A percentile compares a stretch with the other conserved stretches of the same genome.
These are phyloP conservation scores for Dipodomys merriami DNA, from an alignment of 2,113 vertebrate species.

Conservation along the genomic window DNA sequence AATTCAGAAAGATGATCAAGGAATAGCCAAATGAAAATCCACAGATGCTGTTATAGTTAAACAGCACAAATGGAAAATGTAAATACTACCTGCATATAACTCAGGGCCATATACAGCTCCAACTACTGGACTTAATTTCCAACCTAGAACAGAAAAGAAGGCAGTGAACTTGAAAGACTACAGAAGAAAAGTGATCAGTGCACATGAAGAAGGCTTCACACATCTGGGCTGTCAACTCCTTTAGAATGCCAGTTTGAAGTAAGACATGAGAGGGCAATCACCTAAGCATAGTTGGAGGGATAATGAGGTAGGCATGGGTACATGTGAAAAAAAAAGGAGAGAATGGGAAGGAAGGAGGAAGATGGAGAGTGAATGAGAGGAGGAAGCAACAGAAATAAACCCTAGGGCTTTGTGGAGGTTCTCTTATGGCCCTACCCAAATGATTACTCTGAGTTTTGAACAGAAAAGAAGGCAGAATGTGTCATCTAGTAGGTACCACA, in stretches of 20 bases:
- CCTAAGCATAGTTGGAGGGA: neutral
- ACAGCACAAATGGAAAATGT: conserved; percentile 78
- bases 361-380: neutral
- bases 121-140: conserved; percentile 98
- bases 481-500: neutral
- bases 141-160: conserved; percentile 90
- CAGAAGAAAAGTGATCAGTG: neutral
- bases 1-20: conserved; percentile 82
- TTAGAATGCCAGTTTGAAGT: neutral
- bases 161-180: neutral
- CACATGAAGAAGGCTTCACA: neutral
- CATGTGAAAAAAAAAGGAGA: neutral
- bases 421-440: neutral
- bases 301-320: neutral
- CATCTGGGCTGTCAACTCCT: neutral
- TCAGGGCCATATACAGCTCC: conserved; percentile 97
- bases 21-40: conserved; percentile 78
- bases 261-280: neutral
- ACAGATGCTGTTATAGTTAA: conserved; percentile 79
- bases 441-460: neutral
- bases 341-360: neutral
- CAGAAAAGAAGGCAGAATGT: neutral
- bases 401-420: neutral
- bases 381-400: conserved; percentile 14
- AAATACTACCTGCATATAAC: conserved; percentile 95